phyloP scores from a whole-genome alignment of 2,113 vertebrate genomes.

The Nansenia antarctica region DNA sequence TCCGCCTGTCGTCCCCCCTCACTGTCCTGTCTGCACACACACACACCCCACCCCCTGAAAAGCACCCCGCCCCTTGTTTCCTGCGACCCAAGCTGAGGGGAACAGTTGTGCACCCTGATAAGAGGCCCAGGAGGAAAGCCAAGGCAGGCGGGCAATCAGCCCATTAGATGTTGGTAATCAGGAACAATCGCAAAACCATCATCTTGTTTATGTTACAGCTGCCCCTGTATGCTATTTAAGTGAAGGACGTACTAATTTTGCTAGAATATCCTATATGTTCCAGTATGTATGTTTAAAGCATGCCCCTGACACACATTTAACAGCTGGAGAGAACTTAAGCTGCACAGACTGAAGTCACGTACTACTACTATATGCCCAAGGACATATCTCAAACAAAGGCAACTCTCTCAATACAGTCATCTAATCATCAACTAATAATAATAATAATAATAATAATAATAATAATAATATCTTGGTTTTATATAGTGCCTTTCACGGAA shows the following conservation, averaged over 20 bases:
- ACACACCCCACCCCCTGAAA: conserved; percentile 17
- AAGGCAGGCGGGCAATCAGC: conserved; percentile 57
- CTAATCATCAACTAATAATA: no score
- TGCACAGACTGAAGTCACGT: neutral
- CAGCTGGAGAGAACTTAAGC: neutral
- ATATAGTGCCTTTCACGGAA: no score
- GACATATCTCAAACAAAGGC: neutral
- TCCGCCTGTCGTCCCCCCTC: conserved; percentile 11
- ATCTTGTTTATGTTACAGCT: conserved; percentile 51
- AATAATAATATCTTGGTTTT: no score
- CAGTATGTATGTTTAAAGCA: neutral
- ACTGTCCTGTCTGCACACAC: conserved; percentile 10
- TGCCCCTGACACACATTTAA: no score
- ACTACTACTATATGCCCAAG: neutral
- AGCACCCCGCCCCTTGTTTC: conserved; percentile 56
- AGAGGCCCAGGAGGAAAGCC: conserved; percentile 55
- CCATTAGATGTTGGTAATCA: conserved; percentile 60
- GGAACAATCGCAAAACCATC: conserved; percentile 64
- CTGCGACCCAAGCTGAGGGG: conserved; percentile 50
- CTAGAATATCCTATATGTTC: conserved; percentile 13
- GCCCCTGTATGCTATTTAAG: conserved; percentile 29
- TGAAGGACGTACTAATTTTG: neutral
- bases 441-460: no score
- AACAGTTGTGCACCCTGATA: conserved; percentile 68
- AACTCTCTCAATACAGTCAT: no score